Base-by-base conservation (phyloP, 2,797 vertebrate species). In the Acanthurus tractus region DNA sequence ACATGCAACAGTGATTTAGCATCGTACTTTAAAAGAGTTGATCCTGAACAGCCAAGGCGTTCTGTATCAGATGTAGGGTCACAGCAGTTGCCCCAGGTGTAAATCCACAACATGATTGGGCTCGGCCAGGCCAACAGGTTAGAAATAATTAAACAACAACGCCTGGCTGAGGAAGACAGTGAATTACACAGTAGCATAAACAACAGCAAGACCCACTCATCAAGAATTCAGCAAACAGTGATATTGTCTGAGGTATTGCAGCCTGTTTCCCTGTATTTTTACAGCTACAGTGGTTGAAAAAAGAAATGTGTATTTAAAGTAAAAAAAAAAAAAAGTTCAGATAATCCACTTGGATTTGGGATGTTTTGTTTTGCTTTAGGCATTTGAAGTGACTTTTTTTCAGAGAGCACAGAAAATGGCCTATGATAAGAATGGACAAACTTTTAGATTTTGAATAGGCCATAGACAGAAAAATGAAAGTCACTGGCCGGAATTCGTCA, bases 61-160 rank as follows among this genome's bases (percentile, higher is more conserved):
- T 78, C 23, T 50, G 54, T 73, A 73, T 81, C 63, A 74, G 54
- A 45, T 58, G 46, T 38, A 38, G 63, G 76, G 84, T 86, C 42
- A 12, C 44, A 78, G 50, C 66, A 75, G 74, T 56, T 40, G 78
- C 63, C 63, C 61, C 38, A 8, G 42, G 73, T 77, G 64, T 52
- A 53, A 18, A 44, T 66, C 63, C 68, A 73, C 74, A 86, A 76
- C 64, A 70, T 57, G 40, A 82, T 78, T 59, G 50, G 8, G 11
- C 40, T 58, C 23, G 48, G 44, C 34, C 70, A 64, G 50, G 72
- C 44, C 56, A 72, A 58, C 52, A 42, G 63, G 50, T 70, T 38
- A 71, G 67, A 58, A 64, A 76, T 81, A 74, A 85, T 82, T 77
- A 80, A 86, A 80, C 40, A 77, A 50, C 45, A 59, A 25, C n/a